Evolutionary conservation across 1,140 invertebrate genomes (phyloP).

Genomic region (Nebria ingens): DNA sequence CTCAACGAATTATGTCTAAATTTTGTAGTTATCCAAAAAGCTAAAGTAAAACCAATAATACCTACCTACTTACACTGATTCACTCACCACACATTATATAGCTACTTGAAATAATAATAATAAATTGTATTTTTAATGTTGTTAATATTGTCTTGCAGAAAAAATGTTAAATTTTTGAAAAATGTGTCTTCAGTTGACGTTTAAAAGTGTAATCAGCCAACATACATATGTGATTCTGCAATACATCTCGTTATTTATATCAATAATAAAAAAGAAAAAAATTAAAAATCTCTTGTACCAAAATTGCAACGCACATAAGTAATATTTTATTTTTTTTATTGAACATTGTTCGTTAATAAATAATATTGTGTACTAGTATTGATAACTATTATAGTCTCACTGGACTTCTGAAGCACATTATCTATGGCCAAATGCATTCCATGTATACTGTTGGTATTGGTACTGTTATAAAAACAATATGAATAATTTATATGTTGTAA

Average conservation of each 20-base stretch:
- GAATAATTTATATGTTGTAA: conserved; percentile 35
- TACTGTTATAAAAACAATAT: conserved; percentile 32
- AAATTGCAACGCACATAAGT: conserved; percentile 1
- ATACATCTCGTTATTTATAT: conserved; percentile 2
- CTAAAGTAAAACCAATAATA: background rate
- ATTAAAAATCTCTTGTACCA: conserved; percentile 1
- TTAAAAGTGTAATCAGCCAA: background rate
- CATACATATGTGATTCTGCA: background rate
- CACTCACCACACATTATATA: background rate
- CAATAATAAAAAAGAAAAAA: background rate
- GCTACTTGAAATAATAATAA: background rate
- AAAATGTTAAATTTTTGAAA: conserved; percentile 9
- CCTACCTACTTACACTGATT: background rate
- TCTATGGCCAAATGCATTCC: conserved; percentile 33
- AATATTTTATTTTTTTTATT: conserved; percentile 13
- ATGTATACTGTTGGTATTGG: conserved; percentile 37
- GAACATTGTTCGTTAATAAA: conserved; percentile 24
- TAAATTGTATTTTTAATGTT: conserved; percentile 2
- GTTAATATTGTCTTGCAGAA: conserved; percentile 5
- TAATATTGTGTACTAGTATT: conserved; percentile 18
- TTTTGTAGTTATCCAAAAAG: no score
- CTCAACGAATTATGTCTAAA: no score
- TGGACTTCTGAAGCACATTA: conserved; percentile 36
- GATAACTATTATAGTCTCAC: conserved; percentile 27
- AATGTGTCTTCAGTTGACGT: background rate